Evolutionary conservation across 2,113 vertebrate species (phyloP), one percentile per base, ranked within the genome.

Genomic region (Abramis brama): DNA sequence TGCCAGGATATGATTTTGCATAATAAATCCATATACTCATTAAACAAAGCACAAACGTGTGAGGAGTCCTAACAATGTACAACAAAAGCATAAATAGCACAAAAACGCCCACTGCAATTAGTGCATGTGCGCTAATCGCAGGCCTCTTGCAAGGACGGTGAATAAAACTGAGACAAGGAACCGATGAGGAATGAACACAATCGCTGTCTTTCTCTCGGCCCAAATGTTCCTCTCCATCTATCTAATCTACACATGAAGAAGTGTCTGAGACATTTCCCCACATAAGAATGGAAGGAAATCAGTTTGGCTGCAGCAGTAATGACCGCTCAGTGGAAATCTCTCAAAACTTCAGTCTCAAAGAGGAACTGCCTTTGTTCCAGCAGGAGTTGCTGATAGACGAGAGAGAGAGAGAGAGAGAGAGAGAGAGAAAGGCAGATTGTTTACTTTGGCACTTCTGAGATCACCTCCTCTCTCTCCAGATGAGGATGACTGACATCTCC

Each of bases 211-310:
- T 76, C 25, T 45, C 78, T 30, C 33, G 5, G 19, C n/a, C 52
- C 33, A 8, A 64, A 15, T 45, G 25, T 80, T 47, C 78, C 78
- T 79, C 33, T 43, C 39, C 59, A 11, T 80, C 57, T 80, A 80
- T 80, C 79, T 66, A 80, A 66, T 80, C 79, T 80, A 66, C 60
- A 66, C 79, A 80, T 64, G 64, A 64, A 64, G 59, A 80, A 47
- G 59, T 27, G n/a, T 64, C 79, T 27, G 39, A 64, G n/a, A 80
- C 79, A 64, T 80, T 80, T 80, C 79, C 79, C 39, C 17, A 47
- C 43, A 80, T 45, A 64, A 66, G 79, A 80, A 80, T 64, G 59
- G 79, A 47, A 64, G 79, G 79, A 64, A 81, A 66, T 81, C 79
- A 66, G 59, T 66, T 66, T 27, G 79, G 39, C 79, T 47, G n/a